A percentile compares a stretch with the other conserved stretches of the same genome.
These are phyloP conservation scores for Myrmecobius fasciatus DNA, from an alignment of 2,113 vertebrate genomes.

Conservation along the genomic window DNA sequence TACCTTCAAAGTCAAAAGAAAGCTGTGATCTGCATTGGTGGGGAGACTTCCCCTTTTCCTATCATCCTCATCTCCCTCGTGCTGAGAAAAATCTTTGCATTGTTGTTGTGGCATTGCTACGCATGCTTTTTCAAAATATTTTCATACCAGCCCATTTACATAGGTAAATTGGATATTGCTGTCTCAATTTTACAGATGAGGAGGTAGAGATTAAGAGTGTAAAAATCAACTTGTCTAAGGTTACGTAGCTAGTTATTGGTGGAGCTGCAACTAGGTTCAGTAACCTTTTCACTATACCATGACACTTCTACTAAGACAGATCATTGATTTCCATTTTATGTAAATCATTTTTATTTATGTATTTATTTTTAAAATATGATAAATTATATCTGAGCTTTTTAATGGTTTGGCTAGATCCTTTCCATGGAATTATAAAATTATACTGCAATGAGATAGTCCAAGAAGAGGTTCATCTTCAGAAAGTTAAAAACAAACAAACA, in stretches of 20 bases:
- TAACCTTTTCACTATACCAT: neutral
- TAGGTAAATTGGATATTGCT: neutral
- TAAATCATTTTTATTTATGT: neutral
- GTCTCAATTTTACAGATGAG: neutral
- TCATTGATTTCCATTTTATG: neutral
- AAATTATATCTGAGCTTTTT: neutral
- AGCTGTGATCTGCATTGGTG: neutral
- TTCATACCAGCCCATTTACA: neutral
- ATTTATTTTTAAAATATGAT: neutral
- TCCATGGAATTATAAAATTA: neutral
- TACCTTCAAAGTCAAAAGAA: neutral
- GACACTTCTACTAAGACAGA: neutral
- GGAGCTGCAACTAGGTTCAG: neutral
- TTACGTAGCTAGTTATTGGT: neutral
- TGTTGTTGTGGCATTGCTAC: neutral
- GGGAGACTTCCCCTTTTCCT: neutral
- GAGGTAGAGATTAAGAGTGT: neutral
- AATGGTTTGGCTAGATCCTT: neutral
- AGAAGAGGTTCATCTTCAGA: neutral
- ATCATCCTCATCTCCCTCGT: neutral
- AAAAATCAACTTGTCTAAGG: neutral
- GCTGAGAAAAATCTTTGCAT: neutral
- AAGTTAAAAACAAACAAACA: neutral
- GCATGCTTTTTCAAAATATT: neutral
- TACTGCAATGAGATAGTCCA: neutral